Conservation (phyloP, 2,888 invertebrate genomes). For the Blastobasis adustella region DNA sequence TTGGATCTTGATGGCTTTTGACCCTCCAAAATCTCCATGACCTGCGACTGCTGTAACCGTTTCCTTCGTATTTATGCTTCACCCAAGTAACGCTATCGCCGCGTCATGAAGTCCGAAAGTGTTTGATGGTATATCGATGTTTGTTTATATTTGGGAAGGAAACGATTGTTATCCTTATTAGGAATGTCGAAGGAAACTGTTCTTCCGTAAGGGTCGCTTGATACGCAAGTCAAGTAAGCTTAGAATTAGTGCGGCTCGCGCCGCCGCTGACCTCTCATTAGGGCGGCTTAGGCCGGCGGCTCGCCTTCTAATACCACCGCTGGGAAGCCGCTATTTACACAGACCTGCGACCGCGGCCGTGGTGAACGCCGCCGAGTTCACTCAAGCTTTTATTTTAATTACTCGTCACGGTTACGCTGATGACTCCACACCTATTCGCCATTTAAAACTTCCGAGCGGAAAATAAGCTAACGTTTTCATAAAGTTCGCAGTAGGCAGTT, state of each 20-base stretch:
- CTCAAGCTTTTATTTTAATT: too few relatives aligned
- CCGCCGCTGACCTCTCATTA: constrained; percentile 17
- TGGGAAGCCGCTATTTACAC: not conserved
- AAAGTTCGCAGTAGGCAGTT: constrained; percentile 16
- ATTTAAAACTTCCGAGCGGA: too few relatives aligned
- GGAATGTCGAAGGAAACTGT: not conserved
- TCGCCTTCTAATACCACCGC: constrained; percentile 7
- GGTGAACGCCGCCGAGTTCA: not conserved
- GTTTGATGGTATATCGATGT: not conserved
- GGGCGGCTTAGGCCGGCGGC: constrained; percentile 14
- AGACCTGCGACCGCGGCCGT: not conserved
- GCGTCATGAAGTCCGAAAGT: too few relatives aligned
- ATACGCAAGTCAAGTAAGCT: constrained; percentile 5
- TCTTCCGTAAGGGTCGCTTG: not conserved
- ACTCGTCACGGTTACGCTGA: too few relatives aligned
- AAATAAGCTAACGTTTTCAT: not conserved
- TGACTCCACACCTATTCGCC: too few relatives aligned
- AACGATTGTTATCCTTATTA: not conserved
- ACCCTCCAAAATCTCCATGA: constrained; percentile 25
- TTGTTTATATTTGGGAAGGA: too few relatives aligned
- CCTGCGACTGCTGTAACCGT: constrained; percentile 4
- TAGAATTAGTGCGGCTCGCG: constrained; percentile 6
- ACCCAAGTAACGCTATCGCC: too few relatives aligned
- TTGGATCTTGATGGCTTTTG: constrained; percentile 30
- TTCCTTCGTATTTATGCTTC: not conserved